Evolutionary conservation across 2,113 vertebrate genomes (phyloP).

Genomic region (Mixornis gularis): DNA sequence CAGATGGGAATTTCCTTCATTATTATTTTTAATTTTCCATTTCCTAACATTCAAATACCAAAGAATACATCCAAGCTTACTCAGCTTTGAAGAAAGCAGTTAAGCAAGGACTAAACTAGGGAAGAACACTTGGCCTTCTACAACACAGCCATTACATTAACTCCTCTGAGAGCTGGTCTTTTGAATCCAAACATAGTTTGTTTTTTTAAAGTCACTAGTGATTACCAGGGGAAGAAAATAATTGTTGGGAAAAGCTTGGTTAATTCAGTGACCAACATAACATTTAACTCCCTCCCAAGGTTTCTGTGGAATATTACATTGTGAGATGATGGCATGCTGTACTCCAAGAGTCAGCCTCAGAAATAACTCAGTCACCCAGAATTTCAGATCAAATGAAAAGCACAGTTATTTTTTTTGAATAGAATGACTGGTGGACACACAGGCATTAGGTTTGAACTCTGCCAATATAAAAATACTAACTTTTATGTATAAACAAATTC

Average conservation of each 20-base stretch:
- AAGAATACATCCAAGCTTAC: constrained; percentile 42
- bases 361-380: background rate
- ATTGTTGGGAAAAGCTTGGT: constrained; percentile 49
- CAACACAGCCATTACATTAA: constrained; percentile 30
- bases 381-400: constrained; percentile 3
- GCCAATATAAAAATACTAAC: background rate
- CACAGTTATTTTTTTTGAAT: background rate
- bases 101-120: constrained; percentile 49
- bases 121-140: constrained; percentile 47
- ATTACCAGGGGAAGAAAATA: constrained; percentile 37
- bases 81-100: constrained; percentile 40
- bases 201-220: constrained; percentile 42
- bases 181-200: constrained; percentile 47
- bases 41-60: constrained; percentile 65
- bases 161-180: constrained; percentile 63
- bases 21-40: constrained; percentile 65
- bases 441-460: background rate
- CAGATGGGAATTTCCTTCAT: constrained; percentile 51
- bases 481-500: background rate
- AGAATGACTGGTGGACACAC: background rate
- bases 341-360: background rate
- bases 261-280: constrained; percentile 24
- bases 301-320: background rate
- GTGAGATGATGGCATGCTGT: background rate
- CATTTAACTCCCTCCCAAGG: constrained; percentile 24